These are phyloP conservation scores for Rotaria magnacalcarata DNA, from an alignment of 2,888 invertebrate genomes.

Conservation along the genomic window DNA sequence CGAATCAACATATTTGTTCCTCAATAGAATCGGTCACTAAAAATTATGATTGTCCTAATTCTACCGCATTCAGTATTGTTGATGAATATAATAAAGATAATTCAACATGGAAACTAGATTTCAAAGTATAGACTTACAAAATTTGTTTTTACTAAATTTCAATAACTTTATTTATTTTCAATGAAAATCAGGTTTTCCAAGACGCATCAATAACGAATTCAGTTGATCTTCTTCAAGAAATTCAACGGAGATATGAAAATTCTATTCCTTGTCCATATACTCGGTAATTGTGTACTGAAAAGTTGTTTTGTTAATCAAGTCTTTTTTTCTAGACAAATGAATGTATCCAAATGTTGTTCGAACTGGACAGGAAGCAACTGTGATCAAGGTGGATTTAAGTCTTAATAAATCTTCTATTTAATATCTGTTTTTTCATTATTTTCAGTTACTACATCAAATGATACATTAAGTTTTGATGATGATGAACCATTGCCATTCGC, in stretches of 20 bases:
- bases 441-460: not conserved
- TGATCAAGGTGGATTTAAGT: slow-evolving; percentile 34
- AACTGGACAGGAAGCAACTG: not conserved
- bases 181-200: not conserved
- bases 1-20: not conserved
- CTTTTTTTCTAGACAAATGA: not conserved
- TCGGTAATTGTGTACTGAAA: not conserved
- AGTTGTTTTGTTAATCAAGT: not conserved
- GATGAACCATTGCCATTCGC: slow-evolving; percentile 36
- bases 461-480: not conserved
- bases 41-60: slow-evolving; percentile 13
- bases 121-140: not conserved
- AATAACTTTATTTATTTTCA: not conserved
- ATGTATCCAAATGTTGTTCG: not conserved
- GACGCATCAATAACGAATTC: not conserved
- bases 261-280: not conserved
- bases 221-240: not conserved
- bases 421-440: not conserved
- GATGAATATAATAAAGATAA: not conserved
- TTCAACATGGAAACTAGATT: slow-evolving; percentile 1
- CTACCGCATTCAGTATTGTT: not conserved
- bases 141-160: not conserved
- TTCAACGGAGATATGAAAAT: not conserved
- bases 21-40: not conserved
- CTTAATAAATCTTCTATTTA: no score